Conservation (phyloP, 2,797 vertebrate species). For the Acridotheres tristis region DNA sequence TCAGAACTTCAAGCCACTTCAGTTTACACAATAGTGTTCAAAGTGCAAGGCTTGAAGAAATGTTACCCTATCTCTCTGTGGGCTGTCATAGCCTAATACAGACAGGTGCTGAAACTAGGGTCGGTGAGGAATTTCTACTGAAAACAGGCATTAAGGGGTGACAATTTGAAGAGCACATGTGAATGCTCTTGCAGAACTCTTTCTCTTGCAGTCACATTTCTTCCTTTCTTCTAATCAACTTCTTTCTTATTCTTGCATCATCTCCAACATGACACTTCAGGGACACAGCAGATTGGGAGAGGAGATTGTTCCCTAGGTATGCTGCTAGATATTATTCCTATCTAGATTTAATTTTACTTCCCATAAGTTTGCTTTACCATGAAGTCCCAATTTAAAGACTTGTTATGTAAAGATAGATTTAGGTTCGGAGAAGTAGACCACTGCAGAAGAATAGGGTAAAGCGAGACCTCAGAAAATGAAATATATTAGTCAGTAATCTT, state of each 20-base stretch:
- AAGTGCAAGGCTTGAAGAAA: neutral
- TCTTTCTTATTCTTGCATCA: neutral
- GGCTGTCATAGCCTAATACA: neutral
- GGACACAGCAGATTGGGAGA: neutral
- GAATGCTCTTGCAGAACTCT: neutral
- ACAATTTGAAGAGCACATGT: neutral
- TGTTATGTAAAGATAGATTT: conserved; percentile 27
- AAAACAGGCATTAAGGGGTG: neutral
- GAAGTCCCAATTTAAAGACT: neutral
- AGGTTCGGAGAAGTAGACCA: neutral
- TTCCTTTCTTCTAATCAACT: neutral
- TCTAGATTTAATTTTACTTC: neutral
- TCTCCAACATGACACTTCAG: neutral
- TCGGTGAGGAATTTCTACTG: neutral
- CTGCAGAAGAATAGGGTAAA: conserved; percentile 16
- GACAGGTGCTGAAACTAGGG: neutral
- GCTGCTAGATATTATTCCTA: neutral
- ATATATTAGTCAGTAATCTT: neutral
- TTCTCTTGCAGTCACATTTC: neutral
- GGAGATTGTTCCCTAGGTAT: neutral
- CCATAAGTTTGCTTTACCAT: neutral
- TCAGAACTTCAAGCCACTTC: neutral
- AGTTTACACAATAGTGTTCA: neutral
- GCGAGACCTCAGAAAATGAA: neutral
- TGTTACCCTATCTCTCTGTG: neutral